phyloP scores from a whole-genome alignment of 2,797 vertebrate species.

The Poecilia velifera region DNA sequence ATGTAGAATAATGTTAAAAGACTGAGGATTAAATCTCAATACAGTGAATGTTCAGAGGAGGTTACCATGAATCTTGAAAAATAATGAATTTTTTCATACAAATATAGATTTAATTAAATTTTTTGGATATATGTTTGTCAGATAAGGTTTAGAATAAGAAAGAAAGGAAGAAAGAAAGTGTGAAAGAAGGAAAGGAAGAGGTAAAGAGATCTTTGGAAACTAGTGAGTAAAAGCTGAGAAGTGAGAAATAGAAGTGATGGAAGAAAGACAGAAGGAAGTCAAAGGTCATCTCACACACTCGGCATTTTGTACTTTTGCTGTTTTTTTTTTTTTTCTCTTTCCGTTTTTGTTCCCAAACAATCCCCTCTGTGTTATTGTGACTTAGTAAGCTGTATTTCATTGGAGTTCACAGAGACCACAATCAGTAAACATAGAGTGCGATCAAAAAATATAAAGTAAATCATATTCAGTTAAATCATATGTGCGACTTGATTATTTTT shows the following conservation, averaged over 20 bases:
- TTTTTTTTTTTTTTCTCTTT: not conserved
- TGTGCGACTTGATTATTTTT: not conserved
- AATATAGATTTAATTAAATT: not conserved
- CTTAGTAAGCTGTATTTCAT: not conserved
- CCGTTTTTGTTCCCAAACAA: not conserved
- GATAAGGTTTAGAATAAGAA: not conserved
- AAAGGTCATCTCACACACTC: not conserved
- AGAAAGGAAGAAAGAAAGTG: not conserved
- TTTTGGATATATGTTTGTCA: not conserved
- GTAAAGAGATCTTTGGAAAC: not conserved
- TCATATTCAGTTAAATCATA: not conserved
- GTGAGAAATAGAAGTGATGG: not conserved
- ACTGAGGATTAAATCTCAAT: constrained; percentile 24
- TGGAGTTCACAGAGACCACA: not conserved
- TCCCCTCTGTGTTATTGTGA: not conserved
- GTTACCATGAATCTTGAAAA: constrained; percentile 19
- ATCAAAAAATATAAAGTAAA: not conserved
- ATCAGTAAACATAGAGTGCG: not conserved
- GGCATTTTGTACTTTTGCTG: not conserved
- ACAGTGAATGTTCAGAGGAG: constrained; percentile 27
- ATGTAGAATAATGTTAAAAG: constrained; percentile 28
- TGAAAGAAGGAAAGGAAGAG: not conserved
- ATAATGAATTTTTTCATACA: constrained; percentile 17
- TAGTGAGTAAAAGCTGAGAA: not conserved
- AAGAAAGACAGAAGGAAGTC: not conserved